A percentile compares a stretch with the other conserved stretches of the same genome.
phyloP scores from a whole-genome alignment of 2,797 vertebrate genomes.

The Synanceia verrucosa region DNA sequence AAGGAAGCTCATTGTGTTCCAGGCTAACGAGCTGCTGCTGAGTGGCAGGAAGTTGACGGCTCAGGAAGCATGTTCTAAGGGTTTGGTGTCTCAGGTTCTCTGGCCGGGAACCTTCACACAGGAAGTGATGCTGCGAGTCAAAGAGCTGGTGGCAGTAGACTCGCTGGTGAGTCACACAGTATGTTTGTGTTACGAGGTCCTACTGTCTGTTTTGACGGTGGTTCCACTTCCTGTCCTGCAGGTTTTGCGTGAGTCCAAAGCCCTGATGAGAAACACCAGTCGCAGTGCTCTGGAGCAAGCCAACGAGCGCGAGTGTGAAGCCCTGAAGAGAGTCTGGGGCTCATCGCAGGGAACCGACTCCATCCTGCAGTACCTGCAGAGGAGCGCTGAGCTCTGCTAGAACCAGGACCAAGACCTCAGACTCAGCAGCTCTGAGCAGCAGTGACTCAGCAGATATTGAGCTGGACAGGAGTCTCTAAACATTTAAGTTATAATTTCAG shows the following conservation, averaged over 20 bases:
- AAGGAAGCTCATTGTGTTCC: slow-evolving; percentile 31
- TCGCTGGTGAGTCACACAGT: slow-evolving; percentile 84
- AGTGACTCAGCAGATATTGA: neutral
- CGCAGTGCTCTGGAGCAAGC: slow-evolving; percentile 91
- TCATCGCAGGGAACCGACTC: slow-evolving; percentile 96
- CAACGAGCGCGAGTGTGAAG: slow-evolving; percentile 95
- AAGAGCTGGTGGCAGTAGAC: slow-evolving; percentile 93
- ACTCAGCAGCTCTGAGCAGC: too few species aligned
- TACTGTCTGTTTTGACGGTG: neutral
- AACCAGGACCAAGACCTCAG: neutral
- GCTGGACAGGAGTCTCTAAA: neutral
- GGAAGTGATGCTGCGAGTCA: slow-evolving; percentile 96
- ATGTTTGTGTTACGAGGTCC: neutral
- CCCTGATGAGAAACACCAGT: slow-evolving; percentile 91
- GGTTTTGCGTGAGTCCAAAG: slow-evolving; percentile 97
- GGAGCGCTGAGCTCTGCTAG: slow-evolving; percentile 76
- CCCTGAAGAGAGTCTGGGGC: slow-evolving; percentile 96
- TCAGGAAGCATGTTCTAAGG: slow-evolving; percentile 95
- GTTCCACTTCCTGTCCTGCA: slow-evolving; percentile 54
- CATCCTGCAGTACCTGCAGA: slow-evolving; percentile 94
- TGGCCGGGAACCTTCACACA: slow-evolving; percentile 98
- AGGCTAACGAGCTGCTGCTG: slow-evolving; percentile 97
- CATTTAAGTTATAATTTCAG: slow-evolving; percentile 11
- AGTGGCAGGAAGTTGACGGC: slow-evolving; percentile 95
- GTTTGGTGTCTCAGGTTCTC: slow-evolving; percentile 96